Conservation (phyloP, 2,113 vertebrate genomes). For the Pyrgilauda ruficollis region DNA sequence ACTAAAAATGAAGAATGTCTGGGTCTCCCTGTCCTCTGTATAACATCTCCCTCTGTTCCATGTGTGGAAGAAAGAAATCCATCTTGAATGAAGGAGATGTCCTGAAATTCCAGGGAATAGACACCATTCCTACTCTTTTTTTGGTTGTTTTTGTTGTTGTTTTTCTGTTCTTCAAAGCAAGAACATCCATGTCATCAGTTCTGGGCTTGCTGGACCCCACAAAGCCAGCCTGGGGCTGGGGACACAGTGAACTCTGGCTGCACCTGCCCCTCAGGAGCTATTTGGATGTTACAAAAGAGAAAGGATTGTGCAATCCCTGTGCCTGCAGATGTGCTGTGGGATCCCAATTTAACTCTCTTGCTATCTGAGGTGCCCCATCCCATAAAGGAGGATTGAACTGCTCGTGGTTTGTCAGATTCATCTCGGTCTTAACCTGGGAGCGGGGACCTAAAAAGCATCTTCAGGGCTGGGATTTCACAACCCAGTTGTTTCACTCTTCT, state of each 20-base stretch:
- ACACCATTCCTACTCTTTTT: not conserved
- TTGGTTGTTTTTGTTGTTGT: not conserved
- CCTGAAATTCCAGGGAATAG: not conserved
- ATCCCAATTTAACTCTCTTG: not conserved
- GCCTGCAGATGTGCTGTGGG: not conserved
- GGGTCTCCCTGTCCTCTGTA: not conserved
- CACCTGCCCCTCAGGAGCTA: not conserved
- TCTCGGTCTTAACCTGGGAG: not conserved
- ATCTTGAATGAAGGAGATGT: not conserved
- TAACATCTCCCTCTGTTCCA: not conserved
- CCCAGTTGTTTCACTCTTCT: not conserved
- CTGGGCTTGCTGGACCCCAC: not conserved
- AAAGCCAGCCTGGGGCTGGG: not conserved
- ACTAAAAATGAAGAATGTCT: not conserved
- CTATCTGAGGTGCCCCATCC: fast-evolving
- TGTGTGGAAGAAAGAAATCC: not conserved
- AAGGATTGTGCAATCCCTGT: not conserved
- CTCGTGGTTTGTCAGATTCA: not conserved
- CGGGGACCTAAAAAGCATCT: not conserved
- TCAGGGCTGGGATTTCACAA: not conserved
- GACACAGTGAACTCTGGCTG: not conserved
- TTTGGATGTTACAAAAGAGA: not conserved
- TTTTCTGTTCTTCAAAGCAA: not conserved
- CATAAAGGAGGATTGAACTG: not conserved
- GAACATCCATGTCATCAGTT: not conserved